Evolutionary conservation across 53 echinoderm and acorn worm genomes (phyloP), one percentile per base, ranked within the genome.

Genomic region (Temnopleurus reevesii): DNA sequence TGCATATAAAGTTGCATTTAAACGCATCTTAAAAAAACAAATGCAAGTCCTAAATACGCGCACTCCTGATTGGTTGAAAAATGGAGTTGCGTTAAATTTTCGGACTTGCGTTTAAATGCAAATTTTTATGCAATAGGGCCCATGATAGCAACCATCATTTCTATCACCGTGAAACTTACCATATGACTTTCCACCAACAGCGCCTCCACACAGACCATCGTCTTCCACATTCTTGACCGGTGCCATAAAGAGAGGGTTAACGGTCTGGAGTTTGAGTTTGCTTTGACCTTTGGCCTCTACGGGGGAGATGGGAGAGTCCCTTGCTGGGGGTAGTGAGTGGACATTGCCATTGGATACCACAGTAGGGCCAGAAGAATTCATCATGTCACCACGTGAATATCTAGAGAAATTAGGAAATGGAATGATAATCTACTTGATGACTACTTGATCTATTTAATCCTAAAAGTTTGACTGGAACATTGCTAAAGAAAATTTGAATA

Each of bases 161-260:
- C 33, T 63, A 29, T 17, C 4, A 63, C 3, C 25, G 35, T 4
- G 0, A 19, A 71, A 41, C 88, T 87, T 33, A 87, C 88, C 88
- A 17, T 49, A 53, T 66, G 31, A 29, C 51, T 87, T 87, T 17
- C 88, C 88, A 49, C 88, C 88, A 0, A 66, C 71, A 45, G 71
- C 88, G 35, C 65, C 88, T 49, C 65, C 65, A 36, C 71, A 71
- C 53, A 66, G 47, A 19, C 71, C 53, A 8, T 87, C 88, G 51
- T 87, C 88, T 8, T 87, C 88, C 18, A 87, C 8, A 49, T 87
- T 87, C 53, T 87, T 87, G n/a, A 87, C 88, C 4, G 88, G 88
- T 8, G 88, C 88, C 88, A 87, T 87, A 36, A 87, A 87, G 18
- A 87, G 51, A 19, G 88, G 88, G 64, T 87, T 87, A 45, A 87